phyloP scores from a whole-genome alignment of 2,888 invertebrate genomes.

The Desoria tigrina region DNA sequence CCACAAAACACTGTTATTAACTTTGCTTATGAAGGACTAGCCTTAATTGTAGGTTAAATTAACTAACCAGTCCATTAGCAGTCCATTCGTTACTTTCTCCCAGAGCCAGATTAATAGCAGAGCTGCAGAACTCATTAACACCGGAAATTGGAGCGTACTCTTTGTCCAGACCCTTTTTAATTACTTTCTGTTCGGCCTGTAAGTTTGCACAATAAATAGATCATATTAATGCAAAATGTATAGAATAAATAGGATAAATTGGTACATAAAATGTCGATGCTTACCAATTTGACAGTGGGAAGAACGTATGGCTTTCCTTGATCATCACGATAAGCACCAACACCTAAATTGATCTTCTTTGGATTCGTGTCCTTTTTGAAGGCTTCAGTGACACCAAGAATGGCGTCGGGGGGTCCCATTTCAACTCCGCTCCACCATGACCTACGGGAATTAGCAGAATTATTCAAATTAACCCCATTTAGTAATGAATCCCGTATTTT shows the following conservation, averaged over 20 bases:
- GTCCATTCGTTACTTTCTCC: slow-evolving; percentile 73
- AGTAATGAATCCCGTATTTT: too few species aligned
- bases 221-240: slow-evolving; percentile 24
- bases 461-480: too few species aligned
- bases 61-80: slow-evolving; percentile 71
- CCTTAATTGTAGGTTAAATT: too few species aligned
- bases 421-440: slow-evolving; percentile 85
- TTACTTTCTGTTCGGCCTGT: slow-evolving; percentile 80
- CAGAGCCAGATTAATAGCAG: slow-evolving; percentile 83
- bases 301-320: slow-evolving; percentile 93
- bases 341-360: slow-evolving; percentile 95
- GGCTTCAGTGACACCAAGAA: slow-evolving; percentile 95
- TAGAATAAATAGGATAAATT: background rate
- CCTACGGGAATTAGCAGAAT: slow-evolving; percentile 58
- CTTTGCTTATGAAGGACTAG: too few species aligned
- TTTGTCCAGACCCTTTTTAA: slow-evolving; percentile 73
- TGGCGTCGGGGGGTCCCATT: slow-evolving; percentile 98
- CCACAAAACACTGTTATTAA: slow-evolving; percentile 2
- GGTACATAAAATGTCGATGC: too few species aligned
- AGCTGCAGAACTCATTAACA: slow-evolving; percentile 76
- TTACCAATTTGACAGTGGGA: slow-evolving; percentile 71
- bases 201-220: too few species aligned
- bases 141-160: slow-evolving; percentile 95
- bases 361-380: slow-evolving; percentile 85
- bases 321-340: slow-evolving; percentile 96